Percentiles rank a stretch among this genome's conserved stretches.
Conservation (phyloP, 2,797 vertebrate species). For the Arrhamphus sclerolepis region DNA sequence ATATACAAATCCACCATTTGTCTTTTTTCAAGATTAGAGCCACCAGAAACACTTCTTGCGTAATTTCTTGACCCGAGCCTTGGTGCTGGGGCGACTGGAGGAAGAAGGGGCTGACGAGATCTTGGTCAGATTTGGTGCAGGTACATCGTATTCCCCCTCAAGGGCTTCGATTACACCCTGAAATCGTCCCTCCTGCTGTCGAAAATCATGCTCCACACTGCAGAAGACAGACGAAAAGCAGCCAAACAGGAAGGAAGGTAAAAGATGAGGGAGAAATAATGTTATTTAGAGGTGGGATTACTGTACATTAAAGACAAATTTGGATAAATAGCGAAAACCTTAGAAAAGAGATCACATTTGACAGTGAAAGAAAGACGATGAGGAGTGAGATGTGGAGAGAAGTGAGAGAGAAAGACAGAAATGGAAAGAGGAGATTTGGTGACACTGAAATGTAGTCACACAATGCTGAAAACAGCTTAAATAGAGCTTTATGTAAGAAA, state of each 20-base stretch:
- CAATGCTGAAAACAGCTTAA: conserved; percentile 13
- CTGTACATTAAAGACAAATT: conserved; percentile 6
- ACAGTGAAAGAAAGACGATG: conserved; percentile 13
- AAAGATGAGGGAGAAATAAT: conserved; percentile 32
- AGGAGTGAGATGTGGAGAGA: conserved; percentile 36
- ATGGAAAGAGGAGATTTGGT: conserved; percentile 17
- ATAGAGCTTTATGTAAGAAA: too few relatives aligned
- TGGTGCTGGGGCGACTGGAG: conserved; percentile 67
- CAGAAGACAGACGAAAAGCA: conserved; percentile 40
- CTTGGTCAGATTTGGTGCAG: conserved; percentile 60
- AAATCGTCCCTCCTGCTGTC: conserved; percentile 92
- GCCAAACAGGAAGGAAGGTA: conserved; percentile 29
- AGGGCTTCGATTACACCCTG: conserved; percentile 84
- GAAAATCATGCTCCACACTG: conserved; percentile 97
- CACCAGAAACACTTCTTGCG: conserved; percentile 99
- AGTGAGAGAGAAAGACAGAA: conserved; percentile 25
- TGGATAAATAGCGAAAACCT: conserved; percentile 1
- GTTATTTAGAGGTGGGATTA: conserved; percentile 13
- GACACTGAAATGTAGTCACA: conserved; percentile 15
- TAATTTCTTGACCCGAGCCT: conserved; percentile 90
- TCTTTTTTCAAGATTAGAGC: conserved; percentile 81
- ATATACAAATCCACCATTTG: conserved; percentile 18
- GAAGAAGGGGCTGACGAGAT: conserved; percentile 35
- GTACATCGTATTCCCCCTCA: conserved; percentile 79
- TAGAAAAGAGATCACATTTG: conserved; percentile 22